A percentile compares a stretch with the other conserved stretches of the same genome.
Evolutionary conservation across 2,888 invertebrate genomes (phyloP).

Genomic region (Lithodes maja): DNA sequence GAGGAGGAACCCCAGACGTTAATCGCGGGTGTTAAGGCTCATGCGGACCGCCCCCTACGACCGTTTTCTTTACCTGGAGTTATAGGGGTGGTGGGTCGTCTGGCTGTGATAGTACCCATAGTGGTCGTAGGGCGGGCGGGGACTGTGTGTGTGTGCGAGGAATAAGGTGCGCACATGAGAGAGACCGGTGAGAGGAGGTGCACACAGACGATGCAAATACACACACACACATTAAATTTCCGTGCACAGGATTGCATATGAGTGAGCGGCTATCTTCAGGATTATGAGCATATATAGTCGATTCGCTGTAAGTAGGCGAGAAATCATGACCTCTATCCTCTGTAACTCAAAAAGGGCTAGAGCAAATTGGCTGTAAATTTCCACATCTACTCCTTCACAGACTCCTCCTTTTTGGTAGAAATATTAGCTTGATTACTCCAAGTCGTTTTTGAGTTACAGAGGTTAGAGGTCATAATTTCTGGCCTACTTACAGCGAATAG

Average conservation of each 20-base stretch:
- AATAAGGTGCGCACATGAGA: slow-evolving; percentile 9
- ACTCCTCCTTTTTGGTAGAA: no score
- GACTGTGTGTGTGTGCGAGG: slow-evolving; percentile 40
- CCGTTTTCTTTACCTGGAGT: slow-evolving; percentile 61
- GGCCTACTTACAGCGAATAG: no score
- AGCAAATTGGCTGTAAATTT: no score
- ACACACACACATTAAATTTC: background rate
- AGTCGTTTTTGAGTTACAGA: no score
- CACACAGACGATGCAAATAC: background rate
- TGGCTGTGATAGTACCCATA: slow-evolving; percentile 62
- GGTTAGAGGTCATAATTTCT: no score
- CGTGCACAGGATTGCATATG: background rate
- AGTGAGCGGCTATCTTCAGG: no score
- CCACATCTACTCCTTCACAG: no score
- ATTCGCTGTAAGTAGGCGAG: no score
- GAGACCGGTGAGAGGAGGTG: slow-evolving; percentile 18
- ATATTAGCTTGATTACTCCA: no score
- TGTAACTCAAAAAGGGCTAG: no score
- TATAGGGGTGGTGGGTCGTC: slow-evolving; percentile 55
- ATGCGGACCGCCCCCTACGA: slow-evolving; percentile 36
- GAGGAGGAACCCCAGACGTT: background rate
- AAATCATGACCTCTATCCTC: no score
- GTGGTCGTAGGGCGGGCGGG: slow-evolving; percentile 58
- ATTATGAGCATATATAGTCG: no score
- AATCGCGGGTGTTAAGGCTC: slow-evolving; percentile 6